Evolutionary conservation across 2,113 vertebrate genomes (phyloP).

Genomic region (Nipponia nippon): DNA sequence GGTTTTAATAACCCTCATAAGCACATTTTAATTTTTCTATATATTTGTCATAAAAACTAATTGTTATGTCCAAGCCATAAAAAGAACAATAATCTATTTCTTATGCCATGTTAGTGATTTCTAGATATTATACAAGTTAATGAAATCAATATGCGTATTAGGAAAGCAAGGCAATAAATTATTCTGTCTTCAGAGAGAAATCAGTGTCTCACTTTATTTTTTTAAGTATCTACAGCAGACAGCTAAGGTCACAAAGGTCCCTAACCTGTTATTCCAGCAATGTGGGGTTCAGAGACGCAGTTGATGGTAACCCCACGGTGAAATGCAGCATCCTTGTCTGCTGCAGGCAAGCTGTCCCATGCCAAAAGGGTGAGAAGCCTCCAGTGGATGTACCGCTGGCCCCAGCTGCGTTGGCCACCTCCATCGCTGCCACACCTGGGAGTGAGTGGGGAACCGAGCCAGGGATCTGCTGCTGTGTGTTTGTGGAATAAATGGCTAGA

Average conservation of each 20-base stretch:
- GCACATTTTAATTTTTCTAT: not conserved
- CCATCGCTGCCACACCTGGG: accelerated
- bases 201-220: not conserved
- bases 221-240: not conserved
- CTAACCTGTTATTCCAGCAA: accelerated
- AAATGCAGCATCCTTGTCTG: not conserved
- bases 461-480: not conserved
- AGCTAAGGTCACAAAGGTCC: not conserved
- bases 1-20: not conserved
- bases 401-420: not conserved
- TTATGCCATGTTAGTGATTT: not conserved
- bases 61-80: constrained; percentile 6
- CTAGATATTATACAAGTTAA: not conserved
- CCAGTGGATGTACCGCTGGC: accelerated
- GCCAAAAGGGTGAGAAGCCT: not conserved
- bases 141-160: not conserved
- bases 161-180: not conserved
- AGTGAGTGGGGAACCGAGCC: accelerated
- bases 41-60: not conserved
- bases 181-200: not conserved
- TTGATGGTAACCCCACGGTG: accelerated
- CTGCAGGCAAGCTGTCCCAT: not conserved
- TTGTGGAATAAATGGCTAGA: not conserved
- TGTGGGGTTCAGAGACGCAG: accelerated
- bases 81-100: constrained; percentile 1